Evolutionary conservation across 2,113 vertebrate species (phyloP), one percentile per base, ranked within the genome.

Genomic region (Scytalopus superciliaris): DNA sequence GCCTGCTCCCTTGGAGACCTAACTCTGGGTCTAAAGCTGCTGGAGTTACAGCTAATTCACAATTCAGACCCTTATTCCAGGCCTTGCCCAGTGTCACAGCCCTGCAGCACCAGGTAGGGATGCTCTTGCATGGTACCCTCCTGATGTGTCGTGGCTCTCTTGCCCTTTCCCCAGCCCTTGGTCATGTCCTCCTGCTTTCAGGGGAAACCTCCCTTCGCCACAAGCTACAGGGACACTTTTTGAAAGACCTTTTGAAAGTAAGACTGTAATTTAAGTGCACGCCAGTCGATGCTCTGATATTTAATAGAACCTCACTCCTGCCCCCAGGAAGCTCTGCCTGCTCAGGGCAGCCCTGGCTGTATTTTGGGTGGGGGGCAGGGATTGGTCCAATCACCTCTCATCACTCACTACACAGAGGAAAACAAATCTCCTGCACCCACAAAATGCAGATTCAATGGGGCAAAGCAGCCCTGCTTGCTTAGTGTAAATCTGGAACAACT

Each of bases 141-240:
- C 44, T 2, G 2, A 9, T 0, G 0, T 2, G 2, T 39, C 3
- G 3, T 5, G 5, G 44, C 30, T 59, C 23, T 1, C 49, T 18
- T 0, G 0, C 0, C 14, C 52, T 30, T 44, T 85, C 35, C 40
- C 52, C 84, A 56, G 37, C n/a, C 49, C 47, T 62, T 5, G 31
- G 35, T 17, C 72, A 21, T 2, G 0, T 31, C 37, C 5, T 1
- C 22, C n/a, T 40, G 30, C 49, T 21, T 33, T 9, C 68, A 21
- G n/a, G 10, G 22, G 40, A 87, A 69, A 8, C 14, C 21, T 42
- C 35, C 24, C 44, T 42, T 40, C 11, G 35, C 62, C 22, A 28
- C 5, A 25, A 66, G 66, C 40, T 31, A 40, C 27, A 3, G 8
- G 40, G n/a, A 39, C 30, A 12, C 52, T 49, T 85, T 47, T 4